A percentile compares a stretch with the other conserved stretches of the same genome.
Evolutionary conservation across 2,888 invertebrate genomes (phyloP).

Genomic region (Eumerus sabulonum): DNA sequence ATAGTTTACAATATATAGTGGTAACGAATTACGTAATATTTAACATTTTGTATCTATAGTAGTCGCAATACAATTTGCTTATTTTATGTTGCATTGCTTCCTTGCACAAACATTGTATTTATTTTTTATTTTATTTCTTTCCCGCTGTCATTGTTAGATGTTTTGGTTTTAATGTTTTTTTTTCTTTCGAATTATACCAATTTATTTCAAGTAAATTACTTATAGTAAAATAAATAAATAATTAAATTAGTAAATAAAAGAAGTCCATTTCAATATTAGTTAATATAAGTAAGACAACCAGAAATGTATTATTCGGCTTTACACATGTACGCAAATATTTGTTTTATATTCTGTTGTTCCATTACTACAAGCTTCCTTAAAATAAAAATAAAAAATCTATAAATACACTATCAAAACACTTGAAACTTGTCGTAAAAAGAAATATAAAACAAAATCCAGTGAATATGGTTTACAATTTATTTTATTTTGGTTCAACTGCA

Average conservation of each 20-base stretch:
- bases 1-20: no score
- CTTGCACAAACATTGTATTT: constrained; percentile 40
- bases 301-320: constrained; percentile 38
- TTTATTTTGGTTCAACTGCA: constrained; percentile 48
- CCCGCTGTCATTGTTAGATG: constrained; percentile 60
- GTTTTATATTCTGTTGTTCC: constrained; percentile 7
- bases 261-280: constrained; percentile 42
- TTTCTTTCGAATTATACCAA: constrained; percentile 19
- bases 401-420: constrained; percentile 43
- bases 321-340: constrained; percentile 25
- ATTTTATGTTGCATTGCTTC: constrained; percentile 57
- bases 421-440: neutral
- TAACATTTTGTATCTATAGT: no score
- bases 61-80: no score
- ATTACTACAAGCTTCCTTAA: constrained; percentile 30
- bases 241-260: constrained; percentile 28
- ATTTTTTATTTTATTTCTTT: constrained; percentile 41
- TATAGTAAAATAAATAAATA: constrained; percentile 2
- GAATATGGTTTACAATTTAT: constrained; percentile 25
- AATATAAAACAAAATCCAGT: constrained; percentile 33
- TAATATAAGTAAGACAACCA: constrained; percentile 1
- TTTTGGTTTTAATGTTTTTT: constrained; percentile 69
- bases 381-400: constrained; percentile 17
- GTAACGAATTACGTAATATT: no score
- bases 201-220: constrained; percentile 22